Evolutionary conservation across 2,888 invertebrate genomes (phyloP).

Genomic region (Troides oblongomaculatus): DNA sequence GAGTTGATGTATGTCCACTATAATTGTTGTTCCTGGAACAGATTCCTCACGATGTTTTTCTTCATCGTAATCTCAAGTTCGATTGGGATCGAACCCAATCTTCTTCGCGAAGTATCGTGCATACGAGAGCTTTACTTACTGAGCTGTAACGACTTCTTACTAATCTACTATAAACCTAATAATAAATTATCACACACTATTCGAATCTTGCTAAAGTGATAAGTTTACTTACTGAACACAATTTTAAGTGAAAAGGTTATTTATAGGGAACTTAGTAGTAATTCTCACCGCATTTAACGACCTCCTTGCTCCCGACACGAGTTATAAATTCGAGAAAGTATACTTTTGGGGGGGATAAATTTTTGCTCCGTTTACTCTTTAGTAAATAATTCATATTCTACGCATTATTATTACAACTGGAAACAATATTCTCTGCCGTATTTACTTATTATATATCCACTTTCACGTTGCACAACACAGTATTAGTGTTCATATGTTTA

Average conservation of each 20-base stretch:
- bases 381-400: neutral
- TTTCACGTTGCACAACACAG: too few species aligned
- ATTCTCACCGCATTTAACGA: conserved; percentile 11
- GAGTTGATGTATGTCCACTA: too few species aligned
- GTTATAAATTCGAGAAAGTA: conserved; percentile 8
- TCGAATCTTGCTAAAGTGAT: conserved; percentile 2
- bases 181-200: neutral
- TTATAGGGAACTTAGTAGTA: conserved; percentile 8
- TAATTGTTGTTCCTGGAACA: too few species aligned
- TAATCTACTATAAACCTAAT: too few species aligned
- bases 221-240: neutral
- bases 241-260: conserved; percentile 12
- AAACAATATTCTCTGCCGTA: neutral
- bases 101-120: too few species aligned
- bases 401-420: neutral
- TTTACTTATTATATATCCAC: too few species aligned
- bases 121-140: too few species aligned
- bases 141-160: too few species aligned
- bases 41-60: too few species aligned
- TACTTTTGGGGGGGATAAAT: conserved; percentile 6
- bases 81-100: too few species aligned
- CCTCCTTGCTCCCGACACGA: neutral
- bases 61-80: too few species aligned
- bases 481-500: too few species aligned
- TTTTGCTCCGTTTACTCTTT: conserved; percentile 1